Evolutionary conservation across 92 coral and sea anemone genomes (phyloP), one percentile per base, ranked within the genome.

Genomic region (Parazoanthus swiftii): DNA sequence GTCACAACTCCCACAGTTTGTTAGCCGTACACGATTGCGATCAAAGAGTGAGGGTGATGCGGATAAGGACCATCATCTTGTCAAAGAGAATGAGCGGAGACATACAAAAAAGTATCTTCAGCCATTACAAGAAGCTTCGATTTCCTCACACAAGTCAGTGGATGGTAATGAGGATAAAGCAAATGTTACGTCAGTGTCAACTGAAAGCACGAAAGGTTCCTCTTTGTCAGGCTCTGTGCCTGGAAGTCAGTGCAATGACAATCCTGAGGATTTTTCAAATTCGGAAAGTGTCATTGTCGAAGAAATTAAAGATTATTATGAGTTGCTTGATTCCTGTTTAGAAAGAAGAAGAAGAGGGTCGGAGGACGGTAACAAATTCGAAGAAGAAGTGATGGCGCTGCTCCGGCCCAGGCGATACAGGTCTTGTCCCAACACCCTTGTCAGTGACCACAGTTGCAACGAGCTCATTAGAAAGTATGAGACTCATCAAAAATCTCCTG

Each of bases 11-110:
- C 50, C 85, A 56, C 50, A 63, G 7, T 2, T 23, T 46, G 65
- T 46, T 13, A 38, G 26, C 0, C 26, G 5, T 20, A 63, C 13
- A 20, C 66, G 58, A 82, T 43, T 0, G 36, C 76, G 86, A 42
- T 82, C 86, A 67, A 66, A 39, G 54, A 82, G 86, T 43, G 86
- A 67, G 11, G 43, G 86, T 29, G 86, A 82, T 10, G 21, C 42
- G 76, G 2, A 6, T 5, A 21, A 15, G 4, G 4, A 43, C 21
- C 36, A 13, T 66, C 36, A 8, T 43, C 33, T 14, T 43, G 36
- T 13, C 58, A 82, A 42, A 25, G 42, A 10, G 36, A 44, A 0
- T 36, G 59, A 42, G 21, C 20, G 6, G 21, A 2, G 48, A 9
- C 25, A 23, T 14, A 36, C 76, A 7, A 72, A 26, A 3, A 74